phyloP scores from a whole-genome alignment of 2,888 invertebrate genomes.

The Argyra leucocephala region DNA sequence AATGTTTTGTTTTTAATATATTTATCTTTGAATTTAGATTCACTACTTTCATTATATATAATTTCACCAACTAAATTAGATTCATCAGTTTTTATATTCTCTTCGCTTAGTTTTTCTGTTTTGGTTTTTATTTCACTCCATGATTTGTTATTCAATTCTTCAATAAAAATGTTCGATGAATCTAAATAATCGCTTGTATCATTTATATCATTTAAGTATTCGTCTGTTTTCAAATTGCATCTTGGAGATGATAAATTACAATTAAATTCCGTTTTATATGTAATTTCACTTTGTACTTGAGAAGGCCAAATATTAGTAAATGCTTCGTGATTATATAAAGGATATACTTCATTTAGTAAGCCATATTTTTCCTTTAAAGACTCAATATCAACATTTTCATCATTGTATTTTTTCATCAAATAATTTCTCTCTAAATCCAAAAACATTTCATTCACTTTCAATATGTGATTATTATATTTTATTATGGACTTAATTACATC shows the following conservation, averaged over 20 bases:
- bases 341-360: conserved; percentile 41
- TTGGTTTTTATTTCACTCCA: not conserved
- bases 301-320: not conserved
- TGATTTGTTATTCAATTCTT: not conserved
- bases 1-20: not conserved
- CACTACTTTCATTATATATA: no score
- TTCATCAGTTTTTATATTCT: not conserved
- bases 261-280: not conserved
- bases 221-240: not conserved
- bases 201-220: not conserved
- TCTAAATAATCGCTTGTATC: not conserved
- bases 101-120: not conserved
- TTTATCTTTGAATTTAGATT: not conserved
- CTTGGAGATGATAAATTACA: not conserved
- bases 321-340: conserved; percentile 30
- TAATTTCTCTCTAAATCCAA: conserved; percentile 23
- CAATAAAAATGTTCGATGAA: not conserved
- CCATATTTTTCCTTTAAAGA: conserved; percentile 40
- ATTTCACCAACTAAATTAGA: no score
- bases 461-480: conserved; percentile 39
- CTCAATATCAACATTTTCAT: conserved; percentile 28
- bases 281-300: not conserved
- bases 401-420: no score
- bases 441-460: conserved; percentile 39
- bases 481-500: conserved; percentile 44